A percentile compares a stretch with the other conserved stretches of the same genome.
phyloP scores from a whole-genome alignment of 2,113 vertebrate species.

The Mus musculus region GRCm39 chr4:72567001-72567500 shows the following conservation, averaged over 20 bases:
- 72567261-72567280: background rate
- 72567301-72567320: background rate
- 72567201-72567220: background rate
- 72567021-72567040: background rate
- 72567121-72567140: background rate
- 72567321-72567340: background rate
- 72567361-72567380: background rate
- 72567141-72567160: background rate
- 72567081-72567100: background rate
- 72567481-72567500: background rate
- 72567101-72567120: background rate
- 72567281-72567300: background rate
- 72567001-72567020: background rate
- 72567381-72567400: background rate
- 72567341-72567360: background rate
- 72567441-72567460: background rate
- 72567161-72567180: background rate
- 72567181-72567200: background rate
- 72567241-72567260: background rate
- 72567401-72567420: background rate
- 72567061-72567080: background rate
- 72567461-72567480: background rate
- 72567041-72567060: conserved; percentile 7
- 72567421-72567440: background rate
- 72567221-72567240: background rate